Base-by-base conservation (phyloP, 2,113 vertebrate species). In the Oxyura jamaicensis region DNA sequence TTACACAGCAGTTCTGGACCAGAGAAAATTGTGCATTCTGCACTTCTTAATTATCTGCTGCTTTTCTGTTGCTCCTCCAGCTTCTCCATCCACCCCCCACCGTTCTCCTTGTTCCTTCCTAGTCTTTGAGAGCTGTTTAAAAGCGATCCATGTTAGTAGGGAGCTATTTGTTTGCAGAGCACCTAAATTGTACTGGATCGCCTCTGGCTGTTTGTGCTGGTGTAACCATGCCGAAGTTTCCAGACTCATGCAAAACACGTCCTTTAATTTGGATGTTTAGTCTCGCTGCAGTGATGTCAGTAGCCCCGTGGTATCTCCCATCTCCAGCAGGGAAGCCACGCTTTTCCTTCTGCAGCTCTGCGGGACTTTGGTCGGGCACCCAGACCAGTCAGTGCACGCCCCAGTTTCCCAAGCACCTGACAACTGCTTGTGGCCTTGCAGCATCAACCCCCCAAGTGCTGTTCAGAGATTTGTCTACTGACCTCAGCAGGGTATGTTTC, bases 141-240 rank as follows among this genome's bases (percentile, higher is more conserved):
- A 71, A 77, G 21, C 6, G 35, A 67, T 81, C 59, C 46, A 5
- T 93, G 91, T 88, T 62, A 77, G 72, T 5, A 62, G 68, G 65
- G 80, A 93, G 41, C 73, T 67, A 6, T 80, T 81, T 81, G 65
- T 88, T 80, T 92, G 88, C 67, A 69, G 42, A 91, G 55, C 59
- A 55, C 75, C 59, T 85, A 3, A 69, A 62, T 33, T 59, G 48
- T 44, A 46, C 46, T 18, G 60, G 19, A 26, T 86, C 78, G 77
- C 88, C 74, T 65, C 83, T 86, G 88, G 80, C 91, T 88, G 0
- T 83, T 88, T 41, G 13, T 74, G 55, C 48, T 83, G 81, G 46
- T 86, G 77, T 65, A 59, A 41, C 46, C 48, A 28, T 67, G 56
- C 26, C 33, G 62, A 22, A 81, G 56, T 84, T 90, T 56, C 76